Evolutionary conservation across 2,888 invertebrate species (phyloP).

Genomic region (Hyposoter dolosus): DNA sequence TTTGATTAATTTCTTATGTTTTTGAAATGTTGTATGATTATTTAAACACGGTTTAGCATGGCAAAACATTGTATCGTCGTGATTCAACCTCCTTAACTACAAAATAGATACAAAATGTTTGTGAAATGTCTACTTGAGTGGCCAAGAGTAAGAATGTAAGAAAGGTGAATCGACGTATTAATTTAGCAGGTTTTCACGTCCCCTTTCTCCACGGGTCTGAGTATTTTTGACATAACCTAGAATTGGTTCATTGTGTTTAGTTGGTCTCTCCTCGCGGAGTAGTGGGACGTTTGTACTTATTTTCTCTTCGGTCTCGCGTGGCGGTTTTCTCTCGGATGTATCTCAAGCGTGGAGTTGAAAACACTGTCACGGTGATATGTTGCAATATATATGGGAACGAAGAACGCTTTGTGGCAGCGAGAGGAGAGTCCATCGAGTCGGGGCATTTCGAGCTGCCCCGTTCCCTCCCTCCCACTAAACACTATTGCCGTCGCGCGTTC

Average conservation of each 20-base stretch:
- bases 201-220: neutral
- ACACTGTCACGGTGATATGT: slow-evolving; percentile 58
- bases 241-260: slow-evolving; percentile 27
- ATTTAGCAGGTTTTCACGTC: neutral
- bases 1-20: too few species aligned
- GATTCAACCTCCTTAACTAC: too few species aligned
- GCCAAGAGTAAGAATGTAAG: neutral
- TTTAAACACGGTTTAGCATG: too few species aligned
- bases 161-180: neutral
- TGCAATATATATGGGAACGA: slow-evolving; percentile 48
- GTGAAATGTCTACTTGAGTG: neutral
- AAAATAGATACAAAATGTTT: neutral
- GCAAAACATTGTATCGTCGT: too few species aligned
- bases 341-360: slow-evolving; percentile 52
- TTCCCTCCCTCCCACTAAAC: slow-evolving; percentile 33
- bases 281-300: slow-evolving; percentile 40
- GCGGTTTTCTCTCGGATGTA: slow-evolving; percentile 43
- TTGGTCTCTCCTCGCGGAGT: slow-evolving; percentile 12
- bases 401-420: slow-evolving; percentile 53
- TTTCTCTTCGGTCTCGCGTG: slow-evolving; percentile 33
- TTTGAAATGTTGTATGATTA: too few species aligned
- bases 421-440: slow-evolving; percentile 49
- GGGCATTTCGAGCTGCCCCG: slow-evolving; percentile 32
- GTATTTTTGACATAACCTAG: slow-evolving; percentile 21
- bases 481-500: slow-evolving; percentile 52